Base-by-base conservation (phyloP, 2,797 vertebrate species). In the Leptatherina wallacei region DNA sequence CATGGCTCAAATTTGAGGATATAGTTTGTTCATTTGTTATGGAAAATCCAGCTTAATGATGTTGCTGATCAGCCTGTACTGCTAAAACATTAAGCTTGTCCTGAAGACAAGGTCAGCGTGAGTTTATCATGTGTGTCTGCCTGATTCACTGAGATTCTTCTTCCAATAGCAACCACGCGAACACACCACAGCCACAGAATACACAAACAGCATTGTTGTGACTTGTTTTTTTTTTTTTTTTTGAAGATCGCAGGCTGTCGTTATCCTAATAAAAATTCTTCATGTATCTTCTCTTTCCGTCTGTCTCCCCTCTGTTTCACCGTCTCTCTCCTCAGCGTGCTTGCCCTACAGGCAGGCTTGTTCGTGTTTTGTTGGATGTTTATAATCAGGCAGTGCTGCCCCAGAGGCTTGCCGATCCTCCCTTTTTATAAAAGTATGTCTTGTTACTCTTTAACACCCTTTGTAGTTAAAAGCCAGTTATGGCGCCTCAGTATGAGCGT, bases 301-400 rank as follows among this genome's bases (percentile, higher is more conserved):
- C 71, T 65, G 22, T 71, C 63, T 62, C 14, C 11, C 44, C 52
- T 38, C 63, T 47, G 58, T 65, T 32, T 61, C 57, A 55, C 60
- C 27, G 32, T 64, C n/a, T 78, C 65, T 71, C 56, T 51, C 60
- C 73, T 66, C 58, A 8, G 79, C 76, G 55, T 66, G 29, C 59
- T 54, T 71, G 78, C 84, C 88, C 85, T 49, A 70, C 76, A 89
- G 89, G 85, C 82, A 79, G 47, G 51, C 77, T 76, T 79, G 76
- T 84, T 88, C 68, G 83, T 78, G 75, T 74, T 70, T 75, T 83
- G 79, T 78, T 69, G 83, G 78, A 82, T 89, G 83, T 84, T 89
- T 66, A 77, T 89, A 83, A 88, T 86, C 73, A 87, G 83, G 81
- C 87, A 38, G 54, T 22, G 66, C 65, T 51, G 75, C 81, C 77